Percentiles rank a stretch among this genome's conserved stretches.
These are phyloP conservation scores for Venusia cambrica DNA, from an alignment of 2,888 invertebrate species.

Conservation along the genomic window DNA sequence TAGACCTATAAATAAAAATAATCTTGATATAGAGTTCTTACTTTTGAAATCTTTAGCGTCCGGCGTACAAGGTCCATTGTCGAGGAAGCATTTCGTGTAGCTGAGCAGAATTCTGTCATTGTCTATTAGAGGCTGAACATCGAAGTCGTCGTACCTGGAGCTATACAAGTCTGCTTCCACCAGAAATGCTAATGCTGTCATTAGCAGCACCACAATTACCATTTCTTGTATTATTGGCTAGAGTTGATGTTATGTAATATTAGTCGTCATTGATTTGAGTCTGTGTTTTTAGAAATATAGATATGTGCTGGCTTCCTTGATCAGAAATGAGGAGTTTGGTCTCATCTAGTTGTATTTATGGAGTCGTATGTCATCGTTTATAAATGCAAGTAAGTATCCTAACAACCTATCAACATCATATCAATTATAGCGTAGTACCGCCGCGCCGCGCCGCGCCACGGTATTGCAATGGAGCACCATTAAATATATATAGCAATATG, in stretches of 20 bases:
- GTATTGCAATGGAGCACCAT: neutral
- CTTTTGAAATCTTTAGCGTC: conserved; percentile 88
- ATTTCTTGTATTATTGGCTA: too few relatives aligned
- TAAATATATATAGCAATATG: too few relatives aligned
- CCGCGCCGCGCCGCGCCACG: too few relatives aligned
- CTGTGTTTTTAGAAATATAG: too few relatives aligned
- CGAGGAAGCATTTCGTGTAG: conserved; percentile 86
- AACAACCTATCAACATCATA: conserved; percentile 40
- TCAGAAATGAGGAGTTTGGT: conserved; percentile 7
- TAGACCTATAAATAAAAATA: neutral
- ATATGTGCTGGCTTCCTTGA: too few relatives aligned
- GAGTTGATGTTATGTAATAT: too few relatives aligned
- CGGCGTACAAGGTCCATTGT: conserved; percentile 84
- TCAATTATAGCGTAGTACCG: too few relatives aligned
- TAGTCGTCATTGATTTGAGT: too few relatives aligned
- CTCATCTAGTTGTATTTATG: conserved; percentile 17
- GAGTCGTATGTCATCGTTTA: conserved; percentile 44
- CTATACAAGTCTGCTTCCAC: conserved; percentile 78
- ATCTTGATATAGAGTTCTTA: too few relatives aligned
- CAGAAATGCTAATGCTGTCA: conserved; percentile 28
- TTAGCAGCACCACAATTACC: conserved; percentile 28
- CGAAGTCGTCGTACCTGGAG: conserved; percentile 85
- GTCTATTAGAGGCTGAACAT: conserved; percentile 84
- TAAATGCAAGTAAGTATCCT: conserved; percentile 41
- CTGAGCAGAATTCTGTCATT: conserved; percentile 85